A percentile compares a stretch with the other conserved stretches of the same genome.
These are phyloP conservation scores for Tethya wilhelma DNA, from an alignment of 37 sponge, comb jelly and placozoan genomes.

Conservation along the genomic window DNA sequence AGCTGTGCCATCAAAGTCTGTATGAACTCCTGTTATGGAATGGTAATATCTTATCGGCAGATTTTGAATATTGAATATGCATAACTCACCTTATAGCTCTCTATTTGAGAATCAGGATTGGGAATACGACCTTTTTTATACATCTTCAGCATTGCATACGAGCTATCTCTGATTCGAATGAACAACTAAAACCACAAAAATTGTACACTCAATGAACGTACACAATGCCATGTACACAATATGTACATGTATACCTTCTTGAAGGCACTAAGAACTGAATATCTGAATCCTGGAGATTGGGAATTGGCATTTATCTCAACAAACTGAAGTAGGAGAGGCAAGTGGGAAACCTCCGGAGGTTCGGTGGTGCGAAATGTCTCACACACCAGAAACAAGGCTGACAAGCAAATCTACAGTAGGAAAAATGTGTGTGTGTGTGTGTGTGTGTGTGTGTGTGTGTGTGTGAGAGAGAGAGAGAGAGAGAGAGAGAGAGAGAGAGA, in stretches of 20 bases:
- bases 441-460: background rate
- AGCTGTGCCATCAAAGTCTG: slow-evolving; percentile 26
- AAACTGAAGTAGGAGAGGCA: slow-evolving; percentile 45
- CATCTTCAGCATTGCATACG: slow-evolving; percentile 29
- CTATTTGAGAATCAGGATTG: background rate
- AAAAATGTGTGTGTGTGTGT: background rate
- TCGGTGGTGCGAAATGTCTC: slow-evolving; percentile 67
- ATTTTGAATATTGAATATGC: background rate
- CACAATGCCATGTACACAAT: background rate
- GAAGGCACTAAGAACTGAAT: slow-evolving; percentile 43
- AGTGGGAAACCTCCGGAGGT: slow-evolving; percentile 17
- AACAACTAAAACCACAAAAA: slow-evolving; percentile 34
- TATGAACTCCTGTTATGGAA: slow-evolving; percentile 56
- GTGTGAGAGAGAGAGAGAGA: background rate
- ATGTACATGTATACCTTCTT: slow-evolving; percentile 62
- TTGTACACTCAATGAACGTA: background rate
- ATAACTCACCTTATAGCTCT: slow-evolving; percentile 13
- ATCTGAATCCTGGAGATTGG: slow-evolving; percentile 70
- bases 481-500: background rate
- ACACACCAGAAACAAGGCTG: slow-evolving; percentile 72
- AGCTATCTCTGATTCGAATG: slow-evolving; percentile 59
- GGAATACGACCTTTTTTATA: slow-evolving; percentile 13
- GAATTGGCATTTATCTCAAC: slow-evolving; percentile 59
- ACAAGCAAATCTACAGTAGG: slow-evolving; percentile 39
- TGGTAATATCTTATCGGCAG: background rate